Percentiles rank a stretch among this genome's conserved stretches.
phyloP scores from a whole-genome alignment of 2,113 vertebrate genomes.

The Naja naja region DNA sequence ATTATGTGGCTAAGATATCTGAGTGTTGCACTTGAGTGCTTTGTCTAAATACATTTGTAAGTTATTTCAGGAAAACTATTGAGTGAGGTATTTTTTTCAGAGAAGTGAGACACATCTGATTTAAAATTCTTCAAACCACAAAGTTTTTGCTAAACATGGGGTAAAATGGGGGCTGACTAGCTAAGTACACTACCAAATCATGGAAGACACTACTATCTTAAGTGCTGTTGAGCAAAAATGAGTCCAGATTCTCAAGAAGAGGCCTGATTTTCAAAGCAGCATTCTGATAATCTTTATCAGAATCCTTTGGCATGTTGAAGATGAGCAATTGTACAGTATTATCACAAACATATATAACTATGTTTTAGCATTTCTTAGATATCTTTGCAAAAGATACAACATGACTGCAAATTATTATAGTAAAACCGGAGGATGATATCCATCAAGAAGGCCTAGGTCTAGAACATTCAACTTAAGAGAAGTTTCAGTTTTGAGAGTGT shows the following conservation, averaged over 20 bases:
- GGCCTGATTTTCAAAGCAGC: neutral
- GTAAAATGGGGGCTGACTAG: neutral
- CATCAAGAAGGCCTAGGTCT: neutral
- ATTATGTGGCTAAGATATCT: neutral
- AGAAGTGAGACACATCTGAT: neutral
- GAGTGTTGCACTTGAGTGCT: neutral
- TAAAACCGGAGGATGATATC: neutral
- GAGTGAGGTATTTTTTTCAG: neutral
- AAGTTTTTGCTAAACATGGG: neutral
- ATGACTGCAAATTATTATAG: neutral
- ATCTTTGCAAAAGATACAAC: neutral
- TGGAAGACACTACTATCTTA: neutral
- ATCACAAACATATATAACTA: neutral
- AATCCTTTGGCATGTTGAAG: neutral
- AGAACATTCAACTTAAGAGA: neutral
- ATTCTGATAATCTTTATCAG: neutral
- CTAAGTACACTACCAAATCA: too few relatives aligned
- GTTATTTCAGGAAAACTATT: neutral
- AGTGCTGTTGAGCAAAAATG: neutral
- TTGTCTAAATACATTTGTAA: neutral
- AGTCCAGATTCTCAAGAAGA: neutral
- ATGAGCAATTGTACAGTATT: neutral
- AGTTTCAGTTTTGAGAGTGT: neutral
- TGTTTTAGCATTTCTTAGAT: neutral
- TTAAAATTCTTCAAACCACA: neutral